Evolutionary conservation across 2,888 invertebrate species (phyloP).

Genomic region (Dermolepida albohirtum): DNA sequence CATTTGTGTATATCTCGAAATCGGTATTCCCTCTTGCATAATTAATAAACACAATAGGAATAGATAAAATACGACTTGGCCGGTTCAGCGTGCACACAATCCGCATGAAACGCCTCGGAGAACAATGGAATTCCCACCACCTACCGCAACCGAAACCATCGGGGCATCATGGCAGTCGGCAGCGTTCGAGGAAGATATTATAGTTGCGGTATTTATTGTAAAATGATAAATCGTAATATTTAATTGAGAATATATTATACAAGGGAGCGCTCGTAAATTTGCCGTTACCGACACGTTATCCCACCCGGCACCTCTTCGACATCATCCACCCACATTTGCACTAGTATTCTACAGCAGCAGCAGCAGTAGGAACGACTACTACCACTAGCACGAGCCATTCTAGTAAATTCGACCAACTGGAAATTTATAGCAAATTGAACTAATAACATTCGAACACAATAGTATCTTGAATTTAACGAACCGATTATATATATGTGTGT

Average conservation of each 20-base stretch:
- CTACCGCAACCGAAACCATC: too few species aligned
- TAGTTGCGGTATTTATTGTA: constrained; percentile 34
- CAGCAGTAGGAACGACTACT: too few species aligned
- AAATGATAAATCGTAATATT: constrained; percentile 43
- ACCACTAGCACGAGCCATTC: not conserved
- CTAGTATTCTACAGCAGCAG: too few species aligned
- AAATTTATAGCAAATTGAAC: constrained; percentile 46
- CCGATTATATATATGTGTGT: constrained; percentile 46
- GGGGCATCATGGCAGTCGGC: too few species aligned
- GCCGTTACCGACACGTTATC: constrained; percentile 8
- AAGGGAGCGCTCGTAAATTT: constrained; percentile 15
- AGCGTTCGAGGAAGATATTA: constrained; percentile 23
- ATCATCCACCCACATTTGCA: constrained; percentile 3
- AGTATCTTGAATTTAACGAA: constrained; percentile 63
- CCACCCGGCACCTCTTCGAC: not conserved
- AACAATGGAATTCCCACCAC: too few species aligned
- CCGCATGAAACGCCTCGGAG: too few species aligned
- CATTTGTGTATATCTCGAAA: constrained; percentile 8
- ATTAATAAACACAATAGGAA: constrained; percentile 26
- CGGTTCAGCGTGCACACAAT: constrained; percentile 3
- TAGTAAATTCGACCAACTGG: constrained; percentile 26
- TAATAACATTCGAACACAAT: constrained; percentile 40
- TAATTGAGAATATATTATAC: constrained; percentile 43
- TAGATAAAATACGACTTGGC: constrained; percentile 20
- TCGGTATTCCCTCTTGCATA: constrained; percentile 3